Base-by-base conservation (phyloP, 2,797 vertebrate species). In the Muscicapa striata region DNA sequence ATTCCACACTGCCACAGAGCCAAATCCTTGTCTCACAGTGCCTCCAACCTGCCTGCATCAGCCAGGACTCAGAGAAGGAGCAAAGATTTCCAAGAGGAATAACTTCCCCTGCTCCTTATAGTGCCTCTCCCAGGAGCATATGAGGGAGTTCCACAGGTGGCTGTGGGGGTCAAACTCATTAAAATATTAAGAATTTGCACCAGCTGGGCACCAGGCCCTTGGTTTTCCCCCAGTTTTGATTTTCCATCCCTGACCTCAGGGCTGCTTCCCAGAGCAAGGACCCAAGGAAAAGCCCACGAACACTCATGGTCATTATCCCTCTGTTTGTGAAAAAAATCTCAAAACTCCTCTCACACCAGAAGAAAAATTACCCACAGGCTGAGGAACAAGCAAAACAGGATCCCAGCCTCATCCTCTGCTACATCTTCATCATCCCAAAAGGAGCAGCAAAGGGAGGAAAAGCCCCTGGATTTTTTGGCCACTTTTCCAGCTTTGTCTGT, bases 291-390 rank as follows among this genome's bases (percentile, higher is more conserved):
- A 62, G 55, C 43, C 14, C 6, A 1, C 6, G 0, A 36, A 11
- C 14, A 5, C 27, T 26, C 1, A 0, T 24, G 27, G 62, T 13
- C 0, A 0, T 36, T 52, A 40, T 73, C 74, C 20, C 68, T 59
- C 1, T 16, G 1, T 77, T 87, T 46, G 11, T 21, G 29, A 76
- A 68, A 72, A 16, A 15, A 4, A 27, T 29, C 58, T 75, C 52
- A 45, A 34, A 74, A 51, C 32, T 81, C 43, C 80, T 83, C 66
- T 88, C 3, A 1, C 17, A 10, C 69, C 1, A 1, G 34, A 32
- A 68, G 63, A 73, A 93, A 87, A 93, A 43, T 38, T 43, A 30
- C 38, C 8, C 49, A 30, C 55, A 6, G 22, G 22, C 14, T 0
- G 2, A 22, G 61, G 66, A 58, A 22, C 51, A 57, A 77, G 41